These are phyloP conservation scores for Chymomyza costata DNA, from an alignment of 1,140 invertebrate genomes.

Conservation along the genomic window DNA sequence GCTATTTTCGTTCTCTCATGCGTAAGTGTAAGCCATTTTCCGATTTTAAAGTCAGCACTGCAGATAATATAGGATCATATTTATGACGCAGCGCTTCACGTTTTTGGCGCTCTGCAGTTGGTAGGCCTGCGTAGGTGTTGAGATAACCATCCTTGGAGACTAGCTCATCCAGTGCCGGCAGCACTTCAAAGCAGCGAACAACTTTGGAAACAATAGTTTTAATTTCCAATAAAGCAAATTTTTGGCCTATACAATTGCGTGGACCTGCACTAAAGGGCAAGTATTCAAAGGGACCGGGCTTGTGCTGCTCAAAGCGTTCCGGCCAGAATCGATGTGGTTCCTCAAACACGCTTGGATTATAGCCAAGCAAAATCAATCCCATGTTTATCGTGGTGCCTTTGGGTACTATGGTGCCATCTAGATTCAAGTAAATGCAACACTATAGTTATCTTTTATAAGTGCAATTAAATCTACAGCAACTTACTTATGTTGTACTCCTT, in stretches of 20 bases:
- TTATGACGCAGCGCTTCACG: constrained; percentile 40
- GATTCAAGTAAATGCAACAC: neutral
- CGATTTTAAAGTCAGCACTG: constrained; percentile 59
- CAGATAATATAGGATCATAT: constrained; percentile 59
- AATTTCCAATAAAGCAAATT: constrained; percentile 76
- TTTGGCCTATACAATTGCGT: constrained; percentile 74
- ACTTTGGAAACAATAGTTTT: constrained; percentile 76
- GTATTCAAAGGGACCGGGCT: constrained; percentile 77
- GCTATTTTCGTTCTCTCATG: constrained; percentile 35
- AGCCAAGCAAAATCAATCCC: constrained; percentile 42
- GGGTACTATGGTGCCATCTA: constrained; percentile 52
- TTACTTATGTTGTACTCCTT: constrained; percentile 60
- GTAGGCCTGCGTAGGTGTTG: constrained; percentile 39
- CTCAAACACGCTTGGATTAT: constrained; percentile 77
- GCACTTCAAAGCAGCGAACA: constrained; percentile 63
- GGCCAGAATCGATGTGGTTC: constrained; percentile 86
- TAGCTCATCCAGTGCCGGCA: constrained; percentile 60
- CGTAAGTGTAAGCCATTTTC: constrained; percentile 59
- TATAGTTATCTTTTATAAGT: no score
- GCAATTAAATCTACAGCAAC: neutral
- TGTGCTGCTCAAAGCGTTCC: constrained; percentile 81
- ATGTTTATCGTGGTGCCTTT: constrained; percentile 49
- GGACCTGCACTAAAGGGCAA: constrained; percentile 78
- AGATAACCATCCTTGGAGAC: constrained; percentile 49
- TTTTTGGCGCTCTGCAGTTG: constrained; percentile 20